Evolutionary conservation across 1,140 invertebrate species (phyloP).

Genomic region (Drosophila hydei): DNA sequence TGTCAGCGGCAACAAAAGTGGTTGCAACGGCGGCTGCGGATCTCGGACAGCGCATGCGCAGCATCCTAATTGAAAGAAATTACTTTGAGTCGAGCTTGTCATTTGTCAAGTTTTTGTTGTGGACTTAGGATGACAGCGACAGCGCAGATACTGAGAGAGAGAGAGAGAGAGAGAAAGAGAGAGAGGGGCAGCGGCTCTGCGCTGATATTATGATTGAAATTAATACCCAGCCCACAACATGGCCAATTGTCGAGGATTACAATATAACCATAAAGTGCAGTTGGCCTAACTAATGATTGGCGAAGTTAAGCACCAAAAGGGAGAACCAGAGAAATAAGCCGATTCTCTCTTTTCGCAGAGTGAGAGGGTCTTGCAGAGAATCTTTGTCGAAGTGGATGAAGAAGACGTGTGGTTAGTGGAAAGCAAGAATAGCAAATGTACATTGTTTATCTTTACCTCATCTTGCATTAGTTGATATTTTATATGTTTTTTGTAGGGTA

Average conservation of each 20-base stretch:
- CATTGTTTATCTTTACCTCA: too few relatives aligned
- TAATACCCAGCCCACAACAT: constrained; percentile 39
- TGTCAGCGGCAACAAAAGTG: constrained; percentile 78
- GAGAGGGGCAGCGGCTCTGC: neutral
- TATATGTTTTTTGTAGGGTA: too few relatives aligned
- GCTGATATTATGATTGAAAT: constrained; percentile 53
- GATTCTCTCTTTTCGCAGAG: neutral
- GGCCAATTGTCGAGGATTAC: constrained; percentile 16
- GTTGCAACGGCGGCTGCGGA: constrained; percentile 16
- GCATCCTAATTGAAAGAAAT: constrained; percentile 83
- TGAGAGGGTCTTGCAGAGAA: neutral
- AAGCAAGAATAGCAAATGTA: too few relatives aligned
- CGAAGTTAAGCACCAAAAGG: too few relatives aligned
- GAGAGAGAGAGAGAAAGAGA: neutral
- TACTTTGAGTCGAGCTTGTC: constrained; percentile 78
- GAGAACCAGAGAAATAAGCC: too few relatives aligned
- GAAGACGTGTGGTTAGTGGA: too few relatives aligned
- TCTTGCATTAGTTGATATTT: too few relatives aligned
- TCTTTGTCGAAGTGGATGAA: too few relatives aligned
- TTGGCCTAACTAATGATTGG: neutral
- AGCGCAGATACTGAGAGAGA: too few relatives aligned
- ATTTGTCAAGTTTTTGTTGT: constrained; percentile 82
- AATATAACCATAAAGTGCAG: constrained; percentile 6
- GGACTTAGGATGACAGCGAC: constrained; percentile 22
- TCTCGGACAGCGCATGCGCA: constrained; percentile 50